Evolutionary conservation across 1,140 invertebrate genomes (phyloP).

Genomic region (Sogatella furcifera): DNA sequence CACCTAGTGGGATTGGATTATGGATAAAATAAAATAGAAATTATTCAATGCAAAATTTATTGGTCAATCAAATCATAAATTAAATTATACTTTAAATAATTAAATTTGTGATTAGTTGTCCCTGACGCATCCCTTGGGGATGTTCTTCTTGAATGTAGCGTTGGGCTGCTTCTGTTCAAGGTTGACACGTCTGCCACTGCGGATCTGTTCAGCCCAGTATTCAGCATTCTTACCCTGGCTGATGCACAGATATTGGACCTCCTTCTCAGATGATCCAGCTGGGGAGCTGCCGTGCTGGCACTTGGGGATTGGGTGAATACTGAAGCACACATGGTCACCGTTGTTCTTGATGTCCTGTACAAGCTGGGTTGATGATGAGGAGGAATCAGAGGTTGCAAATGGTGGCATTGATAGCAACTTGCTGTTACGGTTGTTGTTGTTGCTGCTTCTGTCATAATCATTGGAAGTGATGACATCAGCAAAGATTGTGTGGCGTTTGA

Average conservation of each 20-base stretch:
- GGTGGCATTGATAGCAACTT: slow-evolving; percentile 1
- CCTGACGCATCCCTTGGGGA: no score
- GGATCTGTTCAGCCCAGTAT: slow-evolving; percentile 14
- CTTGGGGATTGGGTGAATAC: slow-evolving; percentile 34
- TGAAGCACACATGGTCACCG: slow-evolving; percentile 43
- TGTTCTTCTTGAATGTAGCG: no score
- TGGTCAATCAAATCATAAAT: no score
- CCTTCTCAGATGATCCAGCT: slow-evolving; percentile 26
- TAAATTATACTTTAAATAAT: no score
- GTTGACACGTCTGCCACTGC: no score
- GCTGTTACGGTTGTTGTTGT: slow-evolving; percentile 11
- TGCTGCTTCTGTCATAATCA: slow-evolving; percentile 16
- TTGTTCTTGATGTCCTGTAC: slow-evolving; percentile 20
- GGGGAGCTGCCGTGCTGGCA: slow-evolving; percentile 36
- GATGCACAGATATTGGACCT: slow-evolving; percentile 40
- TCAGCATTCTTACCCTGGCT: slow-evolving; percentile 31
- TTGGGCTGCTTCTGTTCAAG: no score
- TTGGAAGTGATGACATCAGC: slow-evolving; percentile 14
- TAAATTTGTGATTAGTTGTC: no score
- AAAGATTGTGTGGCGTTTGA: slow-evolving; percentile 32
- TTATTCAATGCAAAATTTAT: no score
- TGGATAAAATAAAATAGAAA: no score
- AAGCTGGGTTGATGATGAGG: slow-evolving; percentile 13
- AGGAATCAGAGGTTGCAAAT: slow-evolving; percentile 7
- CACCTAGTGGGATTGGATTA: no score